Conservation (phyloP, 2,888 invertebrate species). For the Lasioglossum malachurum region DNA sequence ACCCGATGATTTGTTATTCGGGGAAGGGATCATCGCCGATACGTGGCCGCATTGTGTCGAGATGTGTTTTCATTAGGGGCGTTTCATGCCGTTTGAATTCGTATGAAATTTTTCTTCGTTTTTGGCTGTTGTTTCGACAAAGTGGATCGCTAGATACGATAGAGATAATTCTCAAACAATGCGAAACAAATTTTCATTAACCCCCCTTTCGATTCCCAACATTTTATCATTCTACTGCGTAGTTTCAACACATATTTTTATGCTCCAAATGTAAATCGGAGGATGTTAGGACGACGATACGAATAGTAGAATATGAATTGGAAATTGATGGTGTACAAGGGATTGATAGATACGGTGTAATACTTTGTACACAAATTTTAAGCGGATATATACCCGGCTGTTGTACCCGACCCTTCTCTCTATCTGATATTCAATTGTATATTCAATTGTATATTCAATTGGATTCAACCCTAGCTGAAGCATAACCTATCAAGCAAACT, state of each 20-base stretch:
- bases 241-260: too few species aligned
- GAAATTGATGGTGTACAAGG: background rate
- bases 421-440: conserved; percentile 1
- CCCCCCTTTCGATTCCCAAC: too few species aligned
- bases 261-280: too few species aligned
- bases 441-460: conserved; percentile 8
- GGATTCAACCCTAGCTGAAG: background rate
- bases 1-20: background rate
- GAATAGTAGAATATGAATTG: background rate
- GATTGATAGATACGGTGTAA: background rate
- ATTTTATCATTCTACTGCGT: too few species aligned
- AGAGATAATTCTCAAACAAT: too few species aligned
- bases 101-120: background rate
- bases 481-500: background rate
- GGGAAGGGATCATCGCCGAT: background rate
- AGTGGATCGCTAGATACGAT: too few species aligned
- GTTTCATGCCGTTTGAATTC: background rate
- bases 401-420: background rate
- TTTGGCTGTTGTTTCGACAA: background rate
- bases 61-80: background rate
- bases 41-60: background rate
- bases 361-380: background rate
- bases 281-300: background rate
- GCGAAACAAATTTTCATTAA: too few species aligned
- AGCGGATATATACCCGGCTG: background rate